Base-by-base conservation (phyloP, 2,797 vertebrate species). In the Micromesistius poutassou region DNA sequence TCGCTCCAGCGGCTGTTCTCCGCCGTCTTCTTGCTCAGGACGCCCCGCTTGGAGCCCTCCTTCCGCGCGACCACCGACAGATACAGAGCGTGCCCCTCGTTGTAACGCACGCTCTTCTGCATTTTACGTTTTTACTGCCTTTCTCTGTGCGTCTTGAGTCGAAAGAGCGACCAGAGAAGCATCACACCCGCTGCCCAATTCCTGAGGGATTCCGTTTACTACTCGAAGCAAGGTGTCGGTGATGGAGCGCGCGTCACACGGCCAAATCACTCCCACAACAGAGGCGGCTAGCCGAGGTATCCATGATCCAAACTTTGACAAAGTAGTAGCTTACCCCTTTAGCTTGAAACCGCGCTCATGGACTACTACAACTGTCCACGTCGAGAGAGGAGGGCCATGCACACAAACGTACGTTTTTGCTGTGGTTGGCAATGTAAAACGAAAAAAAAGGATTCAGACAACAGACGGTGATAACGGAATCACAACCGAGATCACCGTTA, bases 1-100 rank as follows among this genome's bases (percentile, higher is more conserved):
- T 95, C 96, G 90, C 95, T 95, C 97, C 97, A 98, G 86, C 96
- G 96, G 89, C 95, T 96, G 93, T 96, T 97, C 90, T 98, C 97
- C 70, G 96, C 88, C 77, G 96, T 96, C 91, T 95, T 94, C 92
- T 97, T 98, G 93, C 96, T 94, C 93, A 98, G 93, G 90, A 92
- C 94, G 74, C 97, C 97, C 76, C 94, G 95, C 87, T 95, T 95
- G 76, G 94, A 94, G 9, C 96, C 97, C 82, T 97, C 97, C 91
- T 96, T 96, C 86, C 96, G 96, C 85, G 96, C 96, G 80, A 97
- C 91, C 83, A 93, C 92, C 73, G 96, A 96, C 93, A 98, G 94
- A 89, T 96, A 92, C 77, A 95, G 94, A 74, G 95, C 95, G 91
- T 98, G 96, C 81, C 96, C 97, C 91, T 98, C 97, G 79, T 97